Base-by-base conservation (phyloP, 53 echinoderm and acorn worm genomes). In the Holothuria leucospilota region DNA sequence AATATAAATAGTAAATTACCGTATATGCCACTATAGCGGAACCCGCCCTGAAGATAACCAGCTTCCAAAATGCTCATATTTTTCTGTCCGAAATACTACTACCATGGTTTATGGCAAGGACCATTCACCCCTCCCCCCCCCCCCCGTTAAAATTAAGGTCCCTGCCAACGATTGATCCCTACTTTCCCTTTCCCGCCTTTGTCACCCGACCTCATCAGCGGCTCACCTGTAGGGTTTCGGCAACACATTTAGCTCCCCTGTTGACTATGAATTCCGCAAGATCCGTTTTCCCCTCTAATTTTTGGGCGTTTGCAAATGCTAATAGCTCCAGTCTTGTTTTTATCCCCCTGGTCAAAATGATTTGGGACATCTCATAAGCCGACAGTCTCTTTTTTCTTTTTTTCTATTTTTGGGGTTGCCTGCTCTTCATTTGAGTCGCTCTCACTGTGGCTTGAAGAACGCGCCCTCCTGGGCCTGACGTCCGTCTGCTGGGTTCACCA, bases 191-290 rank as follows among this genome's bases (percentile, higher is more conserved):
- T 42, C 42, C 9, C 9, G 42, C 42, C 42, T 42, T 42, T 42
- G 9, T 42, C 42, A 9, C n/a, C n/a, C 42, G 9, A 42, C 5
- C 42, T 42, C 42, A 42, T 42, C 42, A 42, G 42, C 42, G 5
- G 42, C 42, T 71, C 38, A 71, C 71, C 71, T 71, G 29, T 34
- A 71, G 26, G 27, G 71, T 71, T 71, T 71, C 71, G 5, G 71
- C 71, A n/a, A 71, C 71, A 34, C 71, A 71, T 71, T 71, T 71
- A 6, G 71, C 71, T 18, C 71, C 71, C 20, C 71, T 26, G 27
- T 71, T 71, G 20, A 71, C 71, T n/a, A 71, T 71, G 7, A 71
- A 71, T 29, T 71, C 71, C 5, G 71, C 71, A 18, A 71, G 71
- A 38, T 71, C 71, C 8, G 71, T 71, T 34, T 71, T 38, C 38